phyloP scores from a whole-genome alignment of 2,113 vertebrate genomes.

The Tyto alba region DNA sequence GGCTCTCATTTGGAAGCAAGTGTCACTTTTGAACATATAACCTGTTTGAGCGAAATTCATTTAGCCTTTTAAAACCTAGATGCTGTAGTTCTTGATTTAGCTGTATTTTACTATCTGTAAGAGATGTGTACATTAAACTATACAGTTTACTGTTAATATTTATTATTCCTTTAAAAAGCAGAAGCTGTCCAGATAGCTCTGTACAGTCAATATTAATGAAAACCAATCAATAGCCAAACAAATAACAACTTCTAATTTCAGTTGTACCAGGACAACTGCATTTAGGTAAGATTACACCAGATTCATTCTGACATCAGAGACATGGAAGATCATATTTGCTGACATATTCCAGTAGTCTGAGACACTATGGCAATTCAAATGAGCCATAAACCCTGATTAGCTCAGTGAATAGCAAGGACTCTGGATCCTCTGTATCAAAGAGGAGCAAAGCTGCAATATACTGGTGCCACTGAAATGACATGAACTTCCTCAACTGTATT shows the following conservation, averaged over 20 bases:
- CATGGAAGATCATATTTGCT: not conserved
- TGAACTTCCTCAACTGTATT: not conserved
- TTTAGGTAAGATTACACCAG: not conserved
- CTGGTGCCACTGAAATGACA: not conserved
- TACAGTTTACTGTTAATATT: not conserved
- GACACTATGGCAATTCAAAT: not conserved
- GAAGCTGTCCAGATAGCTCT: not conserved
- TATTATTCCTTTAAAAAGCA: not conserved
- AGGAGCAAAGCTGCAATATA: not conserved
- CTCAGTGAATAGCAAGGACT: not conserved
- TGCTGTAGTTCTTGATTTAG: not conserved
- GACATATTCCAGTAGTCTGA: not conserved
- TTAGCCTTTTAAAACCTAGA: not conserved
- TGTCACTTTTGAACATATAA: not conserved
- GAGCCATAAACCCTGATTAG: not conserved
- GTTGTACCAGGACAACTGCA: not conserved
- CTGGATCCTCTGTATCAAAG: not conserved
- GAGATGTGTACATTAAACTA: fast-evolving
- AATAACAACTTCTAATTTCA: not conserved
- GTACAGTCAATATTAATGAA: not conserved
- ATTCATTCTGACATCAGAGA: not conserved
- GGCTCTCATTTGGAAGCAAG: fast-evolving
- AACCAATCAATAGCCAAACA: not conserved
- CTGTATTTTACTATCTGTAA: too few species aligned
- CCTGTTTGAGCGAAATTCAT: not conserved